A percentile compares a stretch with the other conserved stretches of the same genome.
These are phyloP conservation scores for Oenanthe melanoleuca DNA, from an alignment of 2,113 vertebrate genomes.

Conservation along the genomic window DNA sequence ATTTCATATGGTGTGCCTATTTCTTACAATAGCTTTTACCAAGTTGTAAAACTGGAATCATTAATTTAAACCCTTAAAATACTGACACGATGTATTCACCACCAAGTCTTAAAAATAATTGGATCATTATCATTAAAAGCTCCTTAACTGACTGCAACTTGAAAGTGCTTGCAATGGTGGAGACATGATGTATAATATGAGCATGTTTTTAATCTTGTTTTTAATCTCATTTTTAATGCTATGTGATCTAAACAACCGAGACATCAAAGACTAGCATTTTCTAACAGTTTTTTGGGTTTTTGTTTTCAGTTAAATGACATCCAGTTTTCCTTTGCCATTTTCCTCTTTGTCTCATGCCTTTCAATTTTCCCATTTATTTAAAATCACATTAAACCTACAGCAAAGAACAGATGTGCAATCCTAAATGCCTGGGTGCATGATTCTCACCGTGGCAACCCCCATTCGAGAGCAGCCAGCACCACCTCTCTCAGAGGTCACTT, in stretches of 20 bases:
- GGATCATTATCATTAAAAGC: constrained; percentile 48
- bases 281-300: neutral
- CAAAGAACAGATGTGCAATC: neutral
- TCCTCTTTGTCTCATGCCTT: neutral
- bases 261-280: constrained; percentile 38
- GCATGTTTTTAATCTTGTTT: constrained; percentile 1
- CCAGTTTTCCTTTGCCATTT: neutral
- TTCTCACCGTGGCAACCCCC: neutral
- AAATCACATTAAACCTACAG: neutral
- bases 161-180: neutral
- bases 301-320: neutral
- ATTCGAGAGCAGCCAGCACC: neutral
- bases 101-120: constrained; percentile 59
- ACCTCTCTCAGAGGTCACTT: neutral
- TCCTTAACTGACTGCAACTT: constrained; percentile 36
- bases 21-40: constrained; percentile 22
- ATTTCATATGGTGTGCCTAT: neutral
- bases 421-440: neutral
- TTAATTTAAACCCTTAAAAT: constrained; percentile 52
- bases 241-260: constrained; percentile 25
- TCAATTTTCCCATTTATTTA: neutral
- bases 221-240: constrained; percentile 46
- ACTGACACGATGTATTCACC: constrained; percentile 28
- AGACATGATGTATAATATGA: neutral
- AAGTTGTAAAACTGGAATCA: neutral